phyloP scores from a whole-genome alignment of 1,140 invertebrate genomes.

The Lineus longissimus region DNA sequence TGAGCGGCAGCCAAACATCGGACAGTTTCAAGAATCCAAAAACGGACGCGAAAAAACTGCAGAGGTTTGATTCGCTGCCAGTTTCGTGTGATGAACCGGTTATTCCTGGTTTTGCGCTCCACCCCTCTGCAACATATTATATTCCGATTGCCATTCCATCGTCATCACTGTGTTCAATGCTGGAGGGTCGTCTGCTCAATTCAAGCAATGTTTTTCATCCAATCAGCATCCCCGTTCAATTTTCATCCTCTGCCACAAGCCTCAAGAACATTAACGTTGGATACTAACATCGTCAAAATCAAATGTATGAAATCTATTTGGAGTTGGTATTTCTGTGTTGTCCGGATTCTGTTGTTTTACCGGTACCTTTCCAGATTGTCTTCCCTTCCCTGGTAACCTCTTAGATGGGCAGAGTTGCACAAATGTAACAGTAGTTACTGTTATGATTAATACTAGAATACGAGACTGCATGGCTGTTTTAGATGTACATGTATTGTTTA shows the following conservation, averaged over 20 bases:
- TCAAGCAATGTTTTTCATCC: slow-evolving; percentile 73
- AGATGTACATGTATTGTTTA: too few species aligned
- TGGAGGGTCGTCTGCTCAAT: slow-evolving; percentile 47
- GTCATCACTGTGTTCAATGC: slow-evolving; percentile 66
- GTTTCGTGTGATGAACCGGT: slow-evolving; percentile 26
- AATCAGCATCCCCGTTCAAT: slow-evolving; percentile 86
- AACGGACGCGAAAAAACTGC: slow-evolving; percentile 27
- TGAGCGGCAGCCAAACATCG: background rate
- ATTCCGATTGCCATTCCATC: slow-evolving; percentile 84
- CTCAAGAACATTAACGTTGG: too few species aligned
- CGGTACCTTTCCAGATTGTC: too few species aligned
- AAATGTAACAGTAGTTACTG: too few species aligned
- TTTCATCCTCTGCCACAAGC: slow-evolving; percentile 38
- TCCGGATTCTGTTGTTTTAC: too few species aligned
- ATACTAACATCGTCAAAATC: too few species aligned
- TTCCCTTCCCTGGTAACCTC: too few species aligned
- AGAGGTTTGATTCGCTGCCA: slow-evolving; percentile 25
- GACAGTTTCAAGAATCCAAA: slow-evolving; percentile 44
- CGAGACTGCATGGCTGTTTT: too few species aligned
- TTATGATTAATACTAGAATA: too few species aligned
- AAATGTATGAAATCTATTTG: too few species aligned
- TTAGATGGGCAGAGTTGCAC: too few species aligned
- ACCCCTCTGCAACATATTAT: slow-evolving; percentile 84
- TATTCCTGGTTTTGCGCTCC: slow-evolving; percentile 76
- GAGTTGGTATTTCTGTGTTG: too few species aligned